These are phyloP conservation scores for Agrotis exclamationis DNA, from an alignment of 2,888 invertebrate species.

Conservation along the genomic window DNA sequence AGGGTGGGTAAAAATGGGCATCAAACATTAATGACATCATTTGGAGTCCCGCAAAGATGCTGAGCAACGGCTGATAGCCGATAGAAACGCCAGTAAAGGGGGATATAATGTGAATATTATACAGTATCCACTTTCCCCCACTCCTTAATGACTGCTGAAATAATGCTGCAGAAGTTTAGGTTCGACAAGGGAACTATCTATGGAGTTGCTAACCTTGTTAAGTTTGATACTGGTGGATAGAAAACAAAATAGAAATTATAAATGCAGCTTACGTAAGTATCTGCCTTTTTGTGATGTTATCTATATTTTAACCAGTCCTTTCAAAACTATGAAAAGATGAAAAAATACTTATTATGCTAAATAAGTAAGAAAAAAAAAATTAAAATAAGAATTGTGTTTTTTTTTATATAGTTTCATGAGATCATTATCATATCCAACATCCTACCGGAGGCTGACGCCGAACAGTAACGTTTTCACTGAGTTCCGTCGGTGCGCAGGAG, in stretches of 20 bases:
- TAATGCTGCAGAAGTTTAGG: conserved; percentile 58
- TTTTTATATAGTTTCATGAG: too few species aligned
- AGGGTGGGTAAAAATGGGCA: conserved; percentile 79
- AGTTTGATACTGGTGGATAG: background rate
- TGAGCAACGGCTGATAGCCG: conserved; percentile 86
- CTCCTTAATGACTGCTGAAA: conserved; percentile 60
- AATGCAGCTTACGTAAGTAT: too few species aligned
- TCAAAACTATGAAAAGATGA: too few species aligned
- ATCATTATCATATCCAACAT: too few species aligned
- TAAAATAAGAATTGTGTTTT: too few species aligned
- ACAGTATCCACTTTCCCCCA: conserved; percentile 79
- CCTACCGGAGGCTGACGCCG: too few species aligned
- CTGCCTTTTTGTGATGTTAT: background rate
- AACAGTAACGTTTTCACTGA: too few species aligned
- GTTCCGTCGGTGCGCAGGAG: too few species aligned
- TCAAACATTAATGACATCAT: conserved; percentile 88
- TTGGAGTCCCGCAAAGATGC: conserved; percentile 85
- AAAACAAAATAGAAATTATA: background rate
- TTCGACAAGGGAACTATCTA: conserved; percentile 3
- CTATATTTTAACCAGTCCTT: too few species aligned
- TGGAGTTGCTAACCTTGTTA: too few species aligned
- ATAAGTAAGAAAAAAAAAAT: too few species aligned
- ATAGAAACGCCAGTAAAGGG: conserved; percentile 84
- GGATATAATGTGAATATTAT: conserved; percentile 88
- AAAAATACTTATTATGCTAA: too few species aligned